These are phyloP conservation scores for Dinoponera quadriceps DNA, from an alignment of 1,140 invertebrate genomes.

Conservation along the genomic window DNA sequence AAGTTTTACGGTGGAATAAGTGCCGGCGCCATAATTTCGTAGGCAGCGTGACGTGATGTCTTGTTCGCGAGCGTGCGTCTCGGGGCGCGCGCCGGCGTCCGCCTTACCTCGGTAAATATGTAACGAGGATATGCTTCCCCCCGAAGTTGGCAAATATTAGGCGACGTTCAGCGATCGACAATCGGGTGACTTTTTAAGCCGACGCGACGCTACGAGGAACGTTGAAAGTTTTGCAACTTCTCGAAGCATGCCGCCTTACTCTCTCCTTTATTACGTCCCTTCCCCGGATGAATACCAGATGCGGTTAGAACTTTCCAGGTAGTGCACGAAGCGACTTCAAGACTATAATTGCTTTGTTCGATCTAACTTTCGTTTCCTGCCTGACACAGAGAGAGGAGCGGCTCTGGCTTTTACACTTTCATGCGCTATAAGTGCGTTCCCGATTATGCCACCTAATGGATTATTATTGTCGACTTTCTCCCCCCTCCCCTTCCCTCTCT, in stretches of 20 bases:
- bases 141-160: conserved; percentile 50
- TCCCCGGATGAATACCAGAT: conserved; percentile 78
- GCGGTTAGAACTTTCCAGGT: conserved; percentile 75
- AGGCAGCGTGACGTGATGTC: conserved; percentile 40
- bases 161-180: conserved; percentile 64
- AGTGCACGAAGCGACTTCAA: conserved; percentile 70
- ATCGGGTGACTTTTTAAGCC: conserved; percentile 73
- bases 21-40: conserved; percentile 57
- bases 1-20: conserved; percentile 49
- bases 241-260: conserved; percentile 69
- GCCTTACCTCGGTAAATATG: conserved; percentile 53
- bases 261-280: conserved; percentile 75
- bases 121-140: conserved; percentile 35
- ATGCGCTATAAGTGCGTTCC: conserved; percentile 63
- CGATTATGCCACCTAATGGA: conserved; percentile 50
- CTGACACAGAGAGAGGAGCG: conserved; percentile 44
- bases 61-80: conserved; percentile 22
- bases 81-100: background rate
- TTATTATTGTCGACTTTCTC: conserved; percentile 65
- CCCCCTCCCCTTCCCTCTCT: background rate
- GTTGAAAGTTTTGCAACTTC: conserved; percentile 68
- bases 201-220: conserved; percentile 32
- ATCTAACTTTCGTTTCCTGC: conserved; percentile 73
- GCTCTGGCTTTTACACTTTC: conserved; percentile 65
- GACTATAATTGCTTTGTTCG: conserved; percentile 77